Conservation (phyloP, 2,888 invertebrate species). For the Chironomus tentans region DNA sequence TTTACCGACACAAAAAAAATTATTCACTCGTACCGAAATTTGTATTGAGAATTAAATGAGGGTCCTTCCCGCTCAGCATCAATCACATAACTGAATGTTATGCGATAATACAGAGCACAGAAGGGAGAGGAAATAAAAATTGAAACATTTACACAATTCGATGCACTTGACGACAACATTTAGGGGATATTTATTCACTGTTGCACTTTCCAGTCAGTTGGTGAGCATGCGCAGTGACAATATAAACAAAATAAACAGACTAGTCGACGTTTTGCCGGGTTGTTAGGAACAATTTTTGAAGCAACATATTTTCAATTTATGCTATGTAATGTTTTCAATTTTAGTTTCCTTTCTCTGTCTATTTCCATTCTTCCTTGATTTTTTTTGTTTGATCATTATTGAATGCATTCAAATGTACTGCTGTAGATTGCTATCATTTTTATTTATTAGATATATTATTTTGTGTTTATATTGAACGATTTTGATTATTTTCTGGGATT, state of each 20-base stretch:
- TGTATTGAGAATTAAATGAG: not conserved
- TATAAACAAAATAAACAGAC: not conserved
- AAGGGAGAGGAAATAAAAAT: too few species aligned
- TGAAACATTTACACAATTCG: conserved; percentile 4
- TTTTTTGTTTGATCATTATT: too few species aligned
- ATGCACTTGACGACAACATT: conserved; percentile 5
- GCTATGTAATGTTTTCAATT: not conserved
- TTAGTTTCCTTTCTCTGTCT: not conserved
- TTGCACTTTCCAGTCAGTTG: not conserved
- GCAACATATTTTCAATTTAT: not conserved
- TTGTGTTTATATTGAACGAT: too few species aligned
- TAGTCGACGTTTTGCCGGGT: not conserved
- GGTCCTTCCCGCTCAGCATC: not conserved
- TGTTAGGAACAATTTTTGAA: not conserved
- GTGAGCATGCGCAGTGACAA: not conserved
- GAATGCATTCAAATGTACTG: too few species aligned
- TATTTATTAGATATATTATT: too few species aligned
- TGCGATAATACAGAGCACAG: not conserved
- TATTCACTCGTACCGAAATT: not conserved
- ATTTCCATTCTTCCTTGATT: not conserved
- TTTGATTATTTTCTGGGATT: too few species aligned
- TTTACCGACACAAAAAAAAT: not conserved
- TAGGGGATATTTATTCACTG: not conserved
- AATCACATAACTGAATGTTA: conserved; percentile 5
- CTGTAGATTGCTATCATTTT: too few species aligned